Evolutionary conservation across 23 tunicate species (phyloP).

Genomic region (Clavelina lepadiformis): DNA sequence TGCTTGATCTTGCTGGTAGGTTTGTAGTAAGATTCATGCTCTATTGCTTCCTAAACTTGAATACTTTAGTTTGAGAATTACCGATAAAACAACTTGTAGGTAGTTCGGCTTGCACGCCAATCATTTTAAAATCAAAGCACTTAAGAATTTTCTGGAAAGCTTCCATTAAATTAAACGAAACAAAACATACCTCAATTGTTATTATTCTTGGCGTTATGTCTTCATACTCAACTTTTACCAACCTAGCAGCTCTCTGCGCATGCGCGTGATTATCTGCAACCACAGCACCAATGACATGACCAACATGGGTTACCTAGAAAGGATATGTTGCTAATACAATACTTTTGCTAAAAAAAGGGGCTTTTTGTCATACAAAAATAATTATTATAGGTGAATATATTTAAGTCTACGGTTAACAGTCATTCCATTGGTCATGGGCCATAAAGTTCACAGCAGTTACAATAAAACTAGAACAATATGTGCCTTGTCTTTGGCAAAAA

Average conservation of each 20-base stretch:
- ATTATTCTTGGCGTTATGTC: conserved; percentile 54
- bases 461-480: too few species aligned
- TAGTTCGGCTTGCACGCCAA: too few species aligned
- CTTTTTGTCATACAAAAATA: too few species aligned
- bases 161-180: neutral
- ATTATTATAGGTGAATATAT: too few species aligned
- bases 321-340: too few species aligned
- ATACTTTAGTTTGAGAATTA: too few species aligned
- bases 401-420: too few species aligned
- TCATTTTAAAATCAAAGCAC: too few species aligned
- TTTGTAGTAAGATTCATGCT: conserved; percentile 45
- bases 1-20: conserved; percentile 6
- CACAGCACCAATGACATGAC: conserved; percentile 87
- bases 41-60: conserved; percentile 88
- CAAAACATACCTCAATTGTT: conserved; percentile 65
- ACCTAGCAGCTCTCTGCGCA: conserved; percentile 66
- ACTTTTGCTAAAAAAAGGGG: too few species aligned
- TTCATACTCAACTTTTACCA: conserved; percentile 75
- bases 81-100: too few species aligned
- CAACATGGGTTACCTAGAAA: conserved; percentile 67
- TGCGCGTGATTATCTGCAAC: conserved; percentile 79
- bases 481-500: conserved; percentile 67
- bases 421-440: neutral
- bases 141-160: neutral
- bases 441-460: neutral